Evolutionary conservation across 2,888 invertebrate genomes (phyloP), one percentile per base, ranked within the genome.

Genomic region (Drosophila affinis): DNA sequence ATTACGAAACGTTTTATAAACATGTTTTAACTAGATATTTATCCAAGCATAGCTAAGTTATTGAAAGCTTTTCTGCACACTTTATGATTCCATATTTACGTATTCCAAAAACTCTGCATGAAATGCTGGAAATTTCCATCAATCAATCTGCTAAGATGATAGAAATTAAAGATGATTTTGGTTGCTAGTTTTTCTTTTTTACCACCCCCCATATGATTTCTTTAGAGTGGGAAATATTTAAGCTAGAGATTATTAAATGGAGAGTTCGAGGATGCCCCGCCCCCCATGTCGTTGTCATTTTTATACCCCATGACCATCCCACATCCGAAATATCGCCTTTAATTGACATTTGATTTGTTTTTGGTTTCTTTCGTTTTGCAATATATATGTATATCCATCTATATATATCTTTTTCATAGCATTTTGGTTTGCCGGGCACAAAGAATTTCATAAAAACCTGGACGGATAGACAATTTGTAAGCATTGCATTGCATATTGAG

Each of bases 401-500:
- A 70, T 39, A 39, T 76, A 83, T 86, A 81, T 88, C 78, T 77
- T 87, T 87, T 87, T 80, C 87, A 79, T 88, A 90, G 90, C 89
- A 90, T 81, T 85, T 89, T 81, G 90, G 87, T 90, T 87, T 88
- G 77, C 81, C 81, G 89, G 90, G 88, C 84, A 84, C 90, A 75
- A 88, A 90, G 81, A 85, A 79, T 83, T 89, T 91, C 84, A 85
- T 86, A 78, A 89, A 91, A 88, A 85, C 87, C 72, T 87, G 90
- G 79, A 89, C 88, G 82, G 90, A 89, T 80, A 87, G 80, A 83
- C 81, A 85, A 82, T 89, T 90, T 89, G 90, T 90, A 90, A 90
- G 91, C 86, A 79, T 79, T 81, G 62, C 62, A 81, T 70, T 81
- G 68, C 64, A 59, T 71, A 49, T 64, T 62, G 65, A 72, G 47